Base-by-base conservation (phyloP, 1,140 invertebrate genomes). In the Drosophila ficusphila region DNA sequence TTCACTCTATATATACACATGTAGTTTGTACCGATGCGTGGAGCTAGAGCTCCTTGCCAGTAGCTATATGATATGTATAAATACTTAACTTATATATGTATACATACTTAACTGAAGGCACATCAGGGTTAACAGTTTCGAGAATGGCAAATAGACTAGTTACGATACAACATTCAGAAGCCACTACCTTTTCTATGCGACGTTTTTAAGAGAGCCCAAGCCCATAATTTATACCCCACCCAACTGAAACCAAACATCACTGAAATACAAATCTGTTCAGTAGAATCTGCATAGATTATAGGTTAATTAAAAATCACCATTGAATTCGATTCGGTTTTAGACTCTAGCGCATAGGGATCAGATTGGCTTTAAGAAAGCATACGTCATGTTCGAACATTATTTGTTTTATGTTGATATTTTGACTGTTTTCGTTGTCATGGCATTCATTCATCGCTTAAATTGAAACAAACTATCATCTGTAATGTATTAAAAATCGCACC, bases 1-100 rank as follows among this genome's bases (percentile, higher is more conserved):
- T 88, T 88, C 82, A 88, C 73, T 78, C 62, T 86, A 67, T 70
- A 78, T 65, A 77, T 38, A 57, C 61, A 65, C 49, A 73, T 73
- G 56, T 64, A 71, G 49, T 47, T 65, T 56, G 62, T 67, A 67
- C 60, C 36, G 62, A 67, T 0, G 60, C 60, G n/a, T 2, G 36
- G 64, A 12, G 46, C 62, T 64, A 64, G 34, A 52, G 64, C 44
- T 25, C 64, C 19, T 38, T 18, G 64, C 44, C 44, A 67, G 36
- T 68, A 67, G 64, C 60, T 64, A 67, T 67, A 41, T 68, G 64
- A 67, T 49, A 68, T 67, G 62, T 68, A 68, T 68, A 68, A 52
- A 68, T 67, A 68, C 21, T 49, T 67, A 67, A 68, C 31, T 52
- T 68, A 65, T 67, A 34, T 34, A 48, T 47, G 27, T 23, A 29